phyloP scores from a whole-genome alignment of 1,140 invertebrate genomes.

The Drosophila pruinosa region DNA sequence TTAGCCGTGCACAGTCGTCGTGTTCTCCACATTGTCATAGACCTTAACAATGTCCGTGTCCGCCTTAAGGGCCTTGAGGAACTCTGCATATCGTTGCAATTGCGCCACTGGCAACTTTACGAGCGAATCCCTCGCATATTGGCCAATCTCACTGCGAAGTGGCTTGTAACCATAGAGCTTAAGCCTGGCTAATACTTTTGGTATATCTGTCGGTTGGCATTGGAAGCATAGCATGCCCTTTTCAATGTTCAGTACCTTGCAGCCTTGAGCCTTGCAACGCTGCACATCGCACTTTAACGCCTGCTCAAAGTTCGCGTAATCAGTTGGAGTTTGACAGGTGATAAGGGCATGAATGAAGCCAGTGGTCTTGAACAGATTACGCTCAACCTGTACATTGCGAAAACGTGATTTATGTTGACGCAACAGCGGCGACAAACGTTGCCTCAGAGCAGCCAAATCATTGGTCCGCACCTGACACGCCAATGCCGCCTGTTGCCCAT shows the following conservation, averaged over 20 bases:
- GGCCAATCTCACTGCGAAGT: constrained; percentile 31
- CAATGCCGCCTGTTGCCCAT: constrained; percentile 25
- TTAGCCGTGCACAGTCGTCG: background rate
- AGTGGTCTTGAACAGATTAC: constrained; percentile 36
- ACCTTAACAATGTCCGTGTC: constrained; percentile 53
- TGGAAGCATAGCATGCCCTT: constrained; percentile 45
- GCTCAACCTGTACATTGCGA: background rate
- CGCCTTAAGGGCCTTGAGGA: constrained; percentile 26
- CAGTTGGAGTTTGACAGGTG: background rate
- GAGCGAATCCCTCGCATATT: constrained; percentile 25
- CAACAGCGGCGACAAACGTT: constrained; percentile 28
- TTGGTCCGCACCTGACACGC: constrained; percentile 52
- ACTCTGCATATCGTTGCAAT: constrained; percentile 31
- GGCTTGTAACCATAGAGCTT: constrained; percentile 45
- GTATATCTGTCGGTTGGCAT: constrained; percentile 37
- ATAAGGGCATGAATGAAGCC: constrained; percentile 50
- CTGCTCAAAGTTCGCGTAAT: constrained; percentile 21
- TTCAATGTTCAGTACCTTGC: constrained; percentile 15
- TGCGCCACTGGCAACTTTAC: constrained; percentile 17
- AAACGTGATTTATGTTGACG: constrained; percentile 30
- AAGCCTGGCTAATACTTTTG: constrained; percentile 30
- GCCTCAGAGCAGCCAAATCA: constrained; percentile 28
- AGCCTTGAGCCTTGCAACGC: constrained; percentile 46
- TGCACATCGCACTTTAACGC: constrained; percentile 37
- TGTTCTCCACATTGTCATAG: constrained; percentile 61